Evolutionary conservation across 2,113 vertebrate genomes (phyloP).

Genomic region (Perccottus glenii): DNA sequence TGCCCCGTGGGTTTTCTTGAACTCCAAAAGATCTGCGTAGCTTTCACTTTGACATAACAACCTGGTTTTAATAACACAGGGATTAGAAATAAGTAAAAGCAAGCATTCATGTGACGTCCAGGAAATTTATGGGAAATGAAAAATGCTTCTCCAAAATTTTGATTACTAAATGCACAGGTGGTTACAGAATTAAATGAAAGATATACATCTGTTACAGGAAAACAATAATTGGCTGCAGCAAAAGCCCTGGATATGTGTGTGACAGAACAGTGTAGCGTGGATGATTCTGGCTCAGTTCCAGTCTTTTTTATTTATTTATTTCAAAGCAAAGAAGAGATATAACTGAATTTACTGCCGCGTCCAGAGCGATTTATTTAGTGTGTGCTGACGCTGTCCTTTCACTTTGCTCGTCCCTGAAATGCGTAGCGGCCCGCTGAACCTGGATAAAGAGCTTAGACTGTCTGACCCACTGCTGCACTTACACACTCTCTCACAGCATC

Average conservation of each 20-base stretch:
- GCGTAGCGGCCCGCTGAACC: constrained; percentile 63
- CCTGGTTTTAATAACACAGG: constrained; percentile 31
- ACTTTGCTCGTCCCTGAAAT: constrained; percentile 60
- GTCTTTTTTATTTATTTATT: constrained; percentile 49
- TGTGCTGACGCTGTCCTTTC: constrained; percentile 73
- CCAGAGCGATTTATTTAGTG: constrained; percentile 54
- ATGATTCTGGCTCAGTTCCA: constrained; percentile 52
- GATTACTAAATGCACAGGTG: constrained; percentile 13
- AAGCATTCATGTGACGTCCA: background rate
- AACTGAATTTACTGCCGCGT: constrained; percentile 63
- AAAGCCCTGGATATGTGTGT: constrained; percentile 34
- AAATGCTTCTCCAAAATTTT: constrained; percentile 12
- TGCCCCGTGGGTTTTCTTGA: constrained; percentile 5
- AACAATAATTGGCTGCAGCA: constrained; percentile 33
- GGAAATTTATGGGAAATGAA: constrained; percentile 24
- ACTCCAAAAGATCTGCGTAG: constrained; percentile 26
- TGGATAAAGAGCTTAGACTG: constrained; percentile 81
- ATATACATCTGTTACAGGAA: constrained; percentile 14
- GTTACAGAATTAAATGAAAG: constrained; percentile 29
- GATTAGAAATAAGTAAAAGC: background rate
- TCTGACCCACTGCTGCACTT: constrained; percentile 76
- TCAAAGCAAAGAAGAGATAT: constrained; percentile 43
- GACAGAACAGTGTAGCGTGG: constrained; percentile 39
- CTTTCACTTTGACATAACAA: constrained; percentile 38
- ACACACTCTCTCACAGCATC: constrained; percentile 25